Percentiles rank a stretch among this genome's conserved stretches.
Evolutionary conservation across 2,797 vertebrate species (phyloP).

Genomic region (Natrix natrix): DNA sequence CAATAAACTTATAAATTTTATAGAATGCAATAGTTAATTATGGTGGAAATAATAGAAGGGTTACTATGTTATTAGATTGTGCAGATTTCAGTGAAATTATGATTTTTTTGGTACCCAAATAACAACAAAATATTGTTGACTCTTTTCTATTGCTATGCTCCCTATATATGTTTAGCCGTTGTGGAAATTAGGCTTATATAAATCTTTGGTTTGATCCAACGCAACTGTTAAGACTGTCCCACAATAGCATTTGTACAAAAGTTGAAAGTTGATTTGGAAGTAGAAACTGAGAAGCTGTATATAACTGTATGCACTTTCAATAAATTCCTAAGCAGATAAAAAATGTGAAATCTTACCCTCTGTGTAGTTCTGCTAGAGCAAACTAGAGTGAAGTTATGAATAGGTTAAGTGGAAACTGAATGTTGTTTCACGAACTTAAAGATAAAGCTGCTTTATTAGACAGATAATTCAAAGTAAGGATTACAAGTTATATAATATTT

Average conservation of each 20-base stretch:
- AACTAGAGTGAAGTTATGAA: neutral
- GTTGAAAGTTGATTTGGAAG: neutral
- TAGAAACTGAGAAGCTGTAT: neutral
- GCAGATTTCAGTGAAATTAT: neutral
- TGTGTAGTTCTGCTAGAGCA: neutral
- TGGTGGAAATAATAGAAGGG: conserved; percentile 24
- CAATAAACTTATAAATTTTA: conserved; percentile 4
- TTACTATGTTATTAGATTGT: conserved; percentile 18
- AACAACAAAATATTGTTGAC: neutral
- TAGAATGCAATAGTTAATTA: conserved; percentile 10
- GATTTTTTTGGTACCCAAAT: neutral
- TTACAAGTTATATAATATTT: neutral
- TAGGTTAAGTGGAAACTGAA: neutral
- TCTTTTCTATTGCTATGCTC: neutral
- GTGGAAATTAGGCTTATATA: neutral
- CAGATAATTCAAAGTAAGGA: neutral
- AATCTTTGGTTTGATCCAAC: neutral
- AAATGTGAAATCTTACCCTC: neutral
- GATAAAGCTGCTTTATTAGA: neutral
- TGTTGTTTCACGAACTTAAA: neutral
- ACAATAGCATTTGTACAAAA: neutral
- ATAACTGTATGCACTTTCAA: neutral
- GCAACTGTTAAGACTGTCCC: neutral
- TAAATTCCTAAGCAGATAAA: neutral
- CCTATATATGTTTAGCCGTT: neutral